Base-by-base conservation (phyloP, 2,888 invertebrate genomes). In the Tuberolachnus salignus region DNA sequence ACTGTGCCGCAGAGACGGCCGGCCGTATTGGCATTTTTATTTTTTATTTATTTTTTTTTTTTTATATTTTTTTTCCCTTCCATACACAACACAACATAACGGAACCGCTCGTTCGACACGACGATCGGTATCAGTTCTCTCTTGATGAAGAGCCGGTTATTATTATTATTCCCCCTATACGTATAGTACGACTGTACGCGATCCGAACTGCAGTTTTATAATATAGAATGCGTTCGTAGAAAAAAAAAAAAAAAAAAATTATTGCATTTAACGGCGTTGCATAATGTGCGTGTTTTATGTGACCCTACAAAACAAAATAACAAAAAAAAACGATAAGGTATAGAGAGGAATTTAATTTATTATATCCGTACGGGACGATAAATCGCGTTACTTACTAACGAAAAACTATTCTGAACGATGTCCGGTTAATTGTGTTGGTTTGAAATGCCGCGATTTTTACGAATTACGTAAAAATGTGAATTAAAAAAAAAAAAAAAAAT, bases 81-180 rank as follows among this genome's bases (percentile, higher is more conserved):
- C 42, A 51, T 34, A 51, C 19, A 11, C 46, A 66, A 55, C 21
- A 21, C 10, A 11, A 46, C 46, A 64, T 75, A 75, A 78, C 78
- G 78, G 78, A 78, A 78, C 69, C 11, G 67, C 51, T 69, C 67
- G 59, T 78, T 51, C 9, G 23, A 69, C 69, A 78, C 49, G 59
- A 69, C 9, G 78, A 78, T 78, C 19, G 6, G 78, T 78, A 69
- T 78, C 78, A 49, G 67, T 69, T 51, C 23, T 51, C 23, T 6
- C 34, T 78, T 78, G 67, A 61, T 69, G 66, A 57, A 69, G 67
- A 74, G 67, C 78, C 78, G 59, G 78, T 67, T 78, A 78, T 67
- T 78, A 78, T 69, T 61, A 51, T 21, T n/a, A n/a, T 42, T 74
- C 44, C 53, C 13, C 53, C 34, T 4, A 34, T 6, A 34, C 3